A percentile compares a stretch with the other conserved stretches of the same genome.
Conservation (phyloP, 2,888 invertebrate species). For the Steinernema hermaphroditum region DNA sequence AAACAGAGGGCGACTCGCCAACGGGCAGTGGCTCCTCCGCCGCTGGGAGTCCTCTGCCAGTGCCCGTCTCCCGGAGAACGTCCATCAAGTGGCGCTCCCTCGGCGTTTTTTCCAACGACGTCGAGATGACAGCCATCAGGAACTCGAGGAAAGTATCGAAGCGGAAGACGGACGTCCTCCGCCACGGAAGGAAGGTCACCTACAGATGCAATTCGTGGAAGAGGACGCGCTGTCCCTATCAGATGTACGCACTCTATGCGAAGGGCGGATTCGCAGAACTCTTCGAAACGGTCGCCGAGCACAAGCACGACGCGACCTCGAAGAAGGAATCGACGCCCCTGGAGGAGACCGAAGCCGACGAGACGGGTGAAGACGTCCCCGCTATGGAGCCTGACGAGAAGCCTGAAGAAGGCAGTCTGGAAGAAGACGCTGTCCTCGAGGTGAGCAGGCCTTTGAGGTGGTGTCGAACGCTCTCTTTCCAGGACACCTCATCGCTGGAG, state of each 20-base stretch:
- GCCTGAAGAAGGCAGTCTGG: neutral
- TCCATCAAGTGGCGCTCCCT: neutral
- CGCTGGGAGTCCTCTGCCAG: neutral
- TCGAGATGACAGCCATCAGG: neutral
- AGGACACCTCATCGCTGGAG: neutral
- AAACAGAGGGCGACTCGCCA: too few relatives aligned
- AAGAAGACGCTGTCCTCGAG: neutral
- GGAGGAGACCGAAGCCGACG: neutral
- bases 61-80: neutral
- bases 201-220: conserved; percentile 25
- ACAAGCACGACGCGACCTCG: neutral
- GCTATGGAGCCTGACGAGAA: neutral
- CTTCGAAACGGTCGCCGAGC: neutral
- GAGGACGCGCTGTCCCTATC: conserved; percentile 25
- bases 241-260: conserved; percentile 15
- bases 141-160: neutral
- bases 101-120: conserved; percentile 4
- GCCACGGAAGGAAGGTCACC: conserved; percentile 2
- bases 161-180: conserved; percentile 1
- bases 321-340: neutral
- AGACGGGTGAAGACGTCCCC: neutral
- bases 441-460: too few relatives aligned
- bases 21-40: neutral
- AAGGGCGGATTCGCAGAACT: neutral
- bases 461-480: neutral